Base-by-base conservation (phyloP, 2,113 vertebrate species). In the Onychostoma macrolepis region DNA sequence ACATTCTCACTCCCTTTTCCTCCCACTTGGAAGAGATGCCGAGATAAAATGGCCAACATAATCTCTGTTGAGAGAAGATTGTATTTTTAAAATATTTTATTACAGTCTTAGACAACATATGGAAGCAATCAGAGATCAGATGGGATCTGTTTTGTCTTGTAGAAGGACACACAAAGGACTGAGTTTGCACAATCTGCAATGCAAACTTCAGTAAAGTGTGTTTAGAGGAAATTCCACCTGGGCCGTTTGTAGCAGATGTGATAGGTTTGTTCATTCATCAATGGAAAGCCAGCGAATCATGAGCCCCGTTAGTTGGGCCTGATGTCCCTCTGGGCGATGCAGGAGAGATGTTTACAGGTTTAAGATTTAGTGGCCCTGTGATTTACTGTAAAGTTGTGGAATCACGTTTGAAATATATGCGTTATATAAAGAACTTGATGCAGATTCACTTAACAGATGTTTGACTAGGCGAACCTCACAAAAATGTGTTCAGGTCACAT, bases 91-190 rank as follows among this genome's bases (percentile, higher is more conserved):
- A n/a, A n/a, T n/a, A n/a, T 15, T 43, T 53, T 61, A 26, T 43
- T 38, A 21, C 33, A 75, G 15, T 69, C n/a, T 84, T 58, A 71
- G n/a, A 74, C 58, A 56, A 61, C 92, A 93, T 85, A 88, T 92
- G 91, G 80, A 89, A 87, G 69, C 82, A 80, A 84, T 90, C 75
- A 90, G 28, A 89, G 53, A 89, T 85, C 79, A 82, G 15, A 86
- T 67, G 1, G 6, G 72, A 45, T 67, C 84, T n/a, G 15, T 77
- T 75, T 38, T 74, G 30, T 84, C 69, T 84, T 74, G 36, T 19
- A 72, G 33, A 58, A 74, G 26, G 28, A 38, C 28, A 21, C 80
- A 83, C 67, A 50, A 69, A 75, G 83, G 71, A 28, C 56, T 41
- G 65, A 30, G 11, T 87, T 41, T 76, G 45, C 11, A 43, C 45